Base-by-base conservation (phyloP, 2,113 vertebrate genomes). In the Agelaius tricolor region DNA sequence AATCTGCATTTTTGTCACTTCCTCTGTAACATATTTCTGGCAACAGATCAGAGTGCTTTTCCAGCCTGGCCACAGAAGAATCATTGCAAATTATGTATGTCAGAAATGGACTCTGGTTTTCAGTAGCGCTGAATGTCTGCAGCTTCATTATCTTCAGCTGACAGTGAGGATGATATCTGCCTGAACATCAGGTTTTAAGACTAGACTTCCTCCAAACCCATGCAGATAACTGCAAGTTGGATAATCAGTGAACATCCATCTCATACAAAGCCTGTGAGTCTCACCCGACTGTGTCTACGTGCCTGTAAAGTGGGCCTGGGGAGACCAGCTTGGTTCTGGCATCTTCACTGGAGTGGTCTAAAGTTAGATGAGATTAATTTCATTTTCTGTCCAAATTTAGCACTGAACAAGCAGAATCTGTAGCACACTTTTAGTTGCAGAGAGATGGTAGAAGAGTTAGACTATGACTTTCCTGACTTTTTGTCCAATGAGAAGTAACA, bases 241-340 rank as follows among this genome's bases (percentile, higher is more conserved):
- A 43, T 65, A 44, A 57, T 33, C 10, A 35, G 12, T 47, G 49
- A 83, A 65, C 13, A 20, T 4, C 18, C 14, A 20, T 30, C 61
- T 84, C 37, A 54, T 54, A 44, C 8, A 79, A 62, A 74, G 5
- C 27, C n/a, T 31, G 6, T 58, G 39, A 86, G 28, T 43, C 20
- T 84, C 21, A 6, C 21, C 2, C 9, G 11, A 7, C 27, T 14
- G 7, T 20, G 35, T n/a, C 52, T 41, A 2, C 1, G 0, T 57
- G 44, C 21, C 44, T 44, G 2, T 47, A 52, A 80, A 86, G 39
- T 6, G 12, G 21, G 3, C 33, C 19, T 65, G 21, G 9, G 13
- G 9, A 65, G 54, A 72, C 27, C 37, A 72, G 10, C 9, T 57
- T 13, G 0, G 41, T 44, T 87, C 11, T 84, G 72, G 6, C 7